These are phyloP conservation scores for Conus betulinus DNA, from an alignment of 1,140 invertebrate species.

Conservation along the genomic window DNA sequence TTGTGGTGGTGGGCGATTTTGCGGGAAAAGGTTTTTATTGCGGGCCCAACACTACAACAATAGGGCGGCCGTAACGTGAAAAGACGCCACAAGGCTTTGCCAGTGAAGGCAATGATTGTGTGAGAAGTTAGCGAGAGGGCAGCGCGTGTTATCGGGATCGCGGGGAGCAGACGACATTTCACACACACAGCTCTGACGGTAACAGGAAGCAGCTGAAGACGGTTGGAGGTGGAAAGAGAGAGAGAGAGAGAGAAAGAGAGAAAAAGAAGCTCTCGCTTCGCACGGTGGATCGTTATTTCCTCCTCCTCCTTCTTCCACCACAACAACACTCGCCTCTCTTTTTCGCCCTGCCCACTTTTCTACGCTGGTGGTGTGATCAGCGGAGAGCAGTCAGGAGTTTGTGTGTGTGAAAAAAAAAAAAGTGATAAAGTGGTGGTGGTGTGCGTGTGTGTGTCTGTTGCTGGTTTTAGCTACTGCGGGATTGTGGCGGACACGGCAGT, in stretches of 20 bases:
- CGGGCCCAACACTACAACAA: not conserved
- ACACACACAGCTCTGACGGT: constrained; percentile 14
- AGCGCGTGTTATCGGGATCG: constrained; percentile 19
- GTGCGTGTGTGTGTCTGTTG: not conserved
- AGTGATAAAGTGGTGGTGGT: not conserved
- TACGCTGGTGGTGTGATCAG: constrained; percentile 19
- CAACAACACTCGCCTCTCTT: not conserved
- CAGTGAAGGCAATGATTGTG: constrained; percentile 8
- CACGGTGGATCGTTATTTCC: constrained; percentile 13
- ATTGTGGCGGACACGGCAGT: not conserved
- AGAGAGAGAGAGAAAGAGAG: not conserved
- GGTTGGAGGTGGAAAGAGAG: not conserved
- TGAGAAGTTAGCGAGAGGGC: constrained; percentile 24
- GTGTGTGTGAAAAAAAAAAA: too few species aligned
- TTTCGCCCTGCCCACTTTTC: constrained; percentile 13
- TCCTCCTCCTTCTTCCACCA: not conserved
- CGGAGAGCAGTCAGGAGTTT: too few species aligned
- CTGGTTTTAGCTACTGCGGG: not conserved
- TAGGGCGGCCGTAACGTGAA: not conserved
- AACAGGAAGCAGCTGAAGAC: constrained; percentile 7
- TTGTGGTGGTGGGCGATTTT: not conserved
- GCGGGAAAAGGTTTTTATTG: not conserved
- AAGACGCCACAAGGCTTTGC: not conserved
- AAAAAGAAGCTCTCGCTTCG: not conserved
- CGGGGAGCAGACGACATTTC: constrained; percentile 24